Evolutionary conservation across 2,113 vertebrate species (phyloP), one percentile per base, ranked within the genome.

Genomic region (Noturus placidus): DNA sequence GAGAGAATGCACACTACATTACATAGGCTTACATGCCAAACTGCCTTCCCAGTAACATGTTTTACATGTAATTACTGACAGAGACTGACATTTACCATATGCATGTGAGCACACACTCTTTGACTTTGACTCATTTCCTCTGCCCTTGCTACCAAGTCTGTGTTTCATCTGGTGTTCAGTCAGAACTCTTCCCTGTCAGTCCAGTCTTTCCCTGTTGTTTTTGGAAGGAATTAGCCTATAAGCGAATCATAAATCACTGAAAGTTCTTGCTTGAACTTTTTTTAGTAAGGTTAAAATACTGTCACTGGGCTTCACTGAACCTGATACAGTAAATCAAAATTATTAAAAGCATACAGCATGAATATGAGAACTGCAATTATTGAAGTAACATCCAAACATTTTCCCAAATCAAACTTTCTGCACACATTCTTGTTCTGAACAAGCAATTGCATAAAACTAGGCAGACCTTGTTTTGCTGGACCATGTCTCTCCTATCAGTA

Each of bases 121-220:
- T 59, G 63, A 84, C 83, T 70, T 70, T 70, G 56, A 42, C 46
- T 33, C 56, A 84, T 74, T 61, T 61, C 35, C 54, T 30, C 33
- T 52, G 38, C 27, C 27, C 10, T 65, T 10, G 13, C 35, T 38
- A 77, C 25, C 35, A 86, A 63, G 25, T 42, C 74, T 65, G 59
- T 65, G 59, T 59, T 76, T 76, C 33, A 52, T 57, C n/a, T 78
- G 72, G 19, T 76, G n/a, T 22, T 54, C 56, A 22, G 38, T 78
- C 57, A 78, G 42, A 86, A 33, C 72, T 59, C 57, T 65, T 2
- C 42, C 42, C 42, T 42, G 42, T 42, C 33, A 70, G 63, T 54
- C 30, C 52, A 69, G 61, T 89, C 82, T 85, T 33, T 81, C 30
- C 69, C 82, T 70, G 33, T 67, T 84, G 76, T 88, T 85, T 87